Conservation (phyloP, 2,113 vertebrate species). For the Pseudolaguvia tuberculata region DNA sequence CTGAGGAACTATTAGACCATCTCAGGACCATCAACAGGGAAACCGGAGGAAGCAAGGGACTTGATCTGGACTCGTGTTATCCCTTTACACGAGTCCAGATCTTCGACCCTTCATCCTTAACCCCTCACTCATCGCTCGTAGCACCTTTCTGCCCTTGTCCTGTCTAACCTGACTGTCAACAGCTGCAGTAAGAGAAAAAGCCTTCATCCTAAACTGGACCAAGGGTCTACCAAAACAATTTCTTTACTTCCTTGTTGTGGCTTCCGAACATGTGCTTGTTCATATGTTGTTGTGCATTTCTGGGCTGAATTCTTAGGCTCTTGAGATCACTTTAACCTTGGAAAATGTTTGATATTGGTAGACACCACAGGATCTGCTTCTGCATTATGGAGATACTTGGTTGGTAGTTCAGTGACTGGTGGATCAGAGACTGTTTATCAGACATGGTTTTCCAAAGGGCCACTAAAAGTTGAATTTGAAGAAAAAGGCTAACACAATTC, state of each 20-base stretch:
- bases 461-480: background rate
- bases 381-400: constrained; percentile 48
- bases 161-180: constrained; percentile 13
- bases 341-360: background rate
- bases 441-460: constrained; percentile 33
- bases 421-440: constrained; percentile 38
- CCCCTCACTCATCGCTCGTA: constrained; percentile 68
- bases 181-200: background rate
- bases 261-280: background rate
- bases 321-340: background rate
- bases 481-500: background rate
- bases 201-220: constrained; percentile 3
- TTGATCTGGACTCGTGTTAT: background rate
- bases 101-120: constrained; percentile 52
- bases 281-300: background rate
- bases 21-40: too few relatives aligned
- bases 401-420: constrained; percentile 46
- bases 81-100: background rate
- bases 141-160: constrained; percentile 12
- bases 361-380: constrained; percentile 46
- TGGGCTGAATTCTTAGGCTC: background rate
- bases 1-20: too few relatives aligned
- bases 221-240: background rate
- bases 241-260: constrained; percentile 4
- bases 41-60: too few relatives aligned